Evolutionary conservation across 2,113 vertebrate genomes (phyloP).

Genomic region (Bagarius yarrelli): DNA sequence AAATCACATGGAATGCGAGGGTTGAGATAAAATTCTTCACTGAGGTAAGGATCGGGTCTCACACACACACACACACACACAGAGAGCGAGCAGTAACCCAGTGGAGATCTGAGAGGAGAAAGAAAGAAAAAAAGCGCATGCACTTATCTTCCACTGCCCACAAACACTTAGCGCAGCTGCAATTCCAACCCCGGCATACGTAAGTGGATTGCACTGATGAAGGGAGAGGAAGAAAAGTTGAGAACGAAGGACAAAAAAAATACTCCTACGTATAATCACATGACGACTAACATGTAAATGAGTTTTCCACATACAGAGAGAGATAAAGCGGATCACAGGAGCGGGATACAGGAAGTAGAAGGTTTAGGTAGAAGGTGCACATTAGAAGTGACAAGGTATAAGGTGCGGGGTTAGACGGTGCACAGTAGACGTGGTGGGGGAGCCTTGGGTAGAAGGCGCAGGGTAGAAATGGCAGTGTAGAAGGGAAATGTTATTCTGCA

Average conservation of each 20-base stretch:
- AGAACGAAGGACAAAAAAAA: not conserved
- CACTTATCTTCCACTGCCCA: conserved; percentile 39
- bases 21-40: conserved; percentile 1
- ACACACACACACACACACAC: not conserved
- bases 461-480: too few species aligned
- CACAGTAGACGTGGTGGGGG: too few species aligned
- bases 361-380: too few species aligned
- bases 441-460: too few species aligned
- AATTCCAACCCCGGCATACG: conserved; percentile 17
- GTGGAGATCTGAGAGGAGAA: not conserved
- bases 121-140: not conserved
- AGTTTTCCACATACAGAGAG: not conserved
- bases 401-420: too few species aligned
- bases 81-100: not conserved
- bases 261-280: not conserved
- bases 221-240: not conserved
- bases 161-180: conserved; percentile 31
- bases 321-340: not conserved
- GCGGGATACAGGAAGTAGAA: too few species aligned
- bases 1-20: conserved; percentile 7
- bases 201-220: conserved; percentile 19
- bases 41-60: conserved; percentile 1
- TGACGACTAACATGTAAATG: not conserved
- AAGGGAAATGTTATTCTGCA: too few species aligned
- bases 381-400: too few species aligned